Evolutionary conservation across 2,113 vertebrate species (phyloP), one percentile per base, ranked within the genome.

Genomic region (Pteronura brasiliensis): DNA sequence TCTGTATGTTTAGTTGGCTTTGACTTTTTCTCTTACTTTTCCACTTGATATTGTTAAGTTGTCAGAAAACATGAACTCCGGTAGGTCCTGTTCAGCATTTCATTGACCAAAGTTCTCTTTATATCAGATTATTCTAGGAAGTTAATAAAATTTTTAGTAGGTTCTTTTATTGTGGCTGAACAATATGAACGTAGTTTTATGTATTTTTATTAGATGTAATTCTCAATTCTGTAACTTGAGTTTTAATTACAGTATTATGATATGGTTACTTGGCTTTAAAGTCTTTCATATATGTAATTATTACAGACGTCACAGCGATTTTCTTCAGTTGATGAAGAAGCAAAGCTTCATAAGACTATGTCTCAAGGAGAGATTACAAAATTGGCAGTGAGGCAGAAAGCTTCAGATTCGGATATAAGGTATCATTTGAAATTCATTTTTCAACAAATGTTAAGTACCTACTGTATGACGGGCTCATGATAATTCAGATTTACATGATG

Each of bases 291-390:
- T 96, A 97, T 98, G 82, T 97, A 97, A 98, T 98, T 14, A 0
- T 98, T 99, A 55, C 98, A 99, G 99, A 99, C 98, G 0, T 99
- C 99, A 95, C 99, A 99, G 98, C 98, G 99, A 17, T 98, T 98
- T 57, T 63, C 98, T 31, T 97, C 97, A 1, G 96, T 96, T 25
- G 99, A 99, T 88, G 99, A 99, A 87, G 99, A 99, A 95, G 97
- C 98, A 85, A 99, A 99, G 90, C 98, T 99, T 55, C 99, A 99
- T 89, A 99, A 99, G 98, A 98, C 99, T 76, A 98, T 99, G 99
- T 99, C 99, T 23, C 99, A 99, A 34, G 99, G 99, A 96, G 99
- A 99, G 98, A 98, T 99, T 27, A 98, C 98, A 36, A 99, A 99
- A 98, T 98, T 98, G 93, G 98, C 98, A 10, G 97, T 98, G 0